Percentiles rank a stretch among this genome's conserved stretches.
These are phyloP conservation scores for Dermatophagoides farinae DNA, from an alignment of 1,140 invertebrate genomes.

Conservation along the genomic window DNA sequence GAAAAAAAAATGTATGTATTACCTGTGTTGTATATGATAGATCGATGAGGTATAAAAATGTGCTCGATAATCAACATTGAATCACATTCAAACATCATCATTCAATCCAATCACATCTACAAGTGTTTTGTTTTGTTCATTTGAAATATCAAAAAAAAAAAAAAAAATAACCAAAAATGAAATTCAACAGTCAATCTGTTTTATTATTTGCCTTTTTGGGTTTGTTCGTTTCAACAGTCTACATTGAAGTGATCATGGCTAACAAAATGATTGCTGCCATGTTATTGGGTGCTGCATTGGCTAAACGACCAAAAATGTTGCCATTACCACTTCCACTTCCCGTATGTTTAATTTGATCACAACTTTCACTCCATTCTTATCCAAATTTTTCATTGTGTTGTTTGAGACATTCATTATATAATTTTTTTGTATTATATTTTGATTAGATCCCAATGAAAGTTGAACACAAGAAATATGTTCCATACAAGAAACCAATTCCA, in stretches of 20 bases:
- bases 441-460: neutral
- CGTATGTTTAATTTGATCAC: too few relatives aligned
- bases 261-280: neutral
- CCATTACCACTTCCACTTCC: neutral
- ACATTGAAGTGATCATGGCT: neutral
- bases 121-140: neutral
- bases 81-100: neutral
- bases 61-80: too few relatives aligned
- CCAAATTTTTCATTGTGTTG: neutral
- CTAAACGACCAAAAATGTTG: neutral
- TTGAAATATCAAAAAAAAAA: neutral
- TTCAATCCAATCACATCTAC: neutral
- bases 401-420: neutral
- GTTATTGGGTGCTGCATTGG: neutral
- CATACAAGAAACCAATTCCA: too few relatives aligned
- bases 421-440: neutral
- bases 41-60: too few relatives aligned
- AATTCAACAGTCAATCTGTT: neutral
- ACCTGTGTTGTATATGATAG: too few relatives aligned
- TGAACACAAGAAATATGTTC: neutral
- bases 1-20: too few relatives aligned
- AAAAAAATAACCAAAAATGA: neutral
- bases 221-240: neutral
- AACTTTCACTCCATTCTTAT: too few relatives aligned
- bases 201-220: neutral